Conservation (phyloP, 2,113 vertebrate species). For the Nannobrachium achirus region DNA sequence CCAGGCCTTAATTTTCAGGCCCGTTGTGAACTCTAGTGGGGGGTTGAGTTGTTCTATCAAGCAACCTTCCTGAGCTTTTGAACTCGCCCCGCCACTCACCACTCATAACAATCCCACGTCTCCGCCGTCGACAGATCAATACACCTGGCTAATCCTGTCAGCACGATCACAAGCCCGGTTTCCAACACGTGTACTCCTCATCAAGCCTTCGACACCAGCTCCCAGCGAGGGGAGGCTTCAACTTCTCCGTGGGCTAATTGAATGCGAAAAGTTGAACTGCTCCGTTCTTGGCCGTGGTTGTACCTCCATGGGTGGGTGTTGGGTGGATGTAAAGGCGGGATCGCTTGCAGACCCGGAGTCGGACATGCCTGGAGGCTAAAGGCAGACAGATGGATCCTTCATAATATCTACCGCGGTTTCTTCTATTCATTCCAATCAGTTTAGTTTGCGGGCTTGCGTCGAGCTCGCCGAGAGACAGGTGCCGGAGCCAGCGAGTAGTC, state of each 20-base stretch:
- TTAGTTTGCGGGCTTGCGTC: constrained; percentile 64
- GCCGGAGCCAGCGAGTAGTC: constrained; percentile 53
- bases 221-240: constrained; percentile 21
- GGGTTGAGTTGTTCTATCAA: constrained; percentile 37
- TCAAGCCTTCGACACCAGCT: constrained; percentile 14
- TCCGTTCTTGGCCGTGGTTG: constrained; percentile 35
- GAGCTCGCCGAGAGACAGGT: constrained; percentile 69
- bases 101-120: constrained; percentile 27
- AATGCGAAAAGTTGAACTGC: constrained; percentile 69
- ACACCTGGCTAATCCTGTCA: constrained; percentile 49
- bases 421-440: constrained; percentile 74
- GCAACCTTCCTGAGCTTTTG: constrained; percentile 38
- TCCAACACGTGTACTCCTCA: constrained; percentile 41
- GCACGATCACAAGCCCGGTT: constrained; percentile 34
- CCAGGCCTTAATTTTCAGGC: too few relatives aligned
- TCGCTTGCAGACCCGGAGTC: constrained; percentile 59
- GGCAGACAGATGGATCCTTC: constrained; percentile 71
- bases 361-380: constrained; percentile 73
- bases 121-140: constrained; percentile 55
- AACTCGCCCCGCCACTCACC: constrained; percentile 33
- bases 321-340: constrained; percentile 44
- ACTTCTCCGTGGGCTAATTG: constrained; percentile 61
- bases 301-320: constrained; percentile 44
- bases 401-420: constrained; percentile 61
- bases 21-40: too few relatives aligned